Percentiles rank a stretch among this genome's conserved stretches.
These are phyloP conservation scores for Pachypeltis micranthus DNA, from an alignment of 1,140 invertebrate genomes.

Conservation along the genomic window DNA sequence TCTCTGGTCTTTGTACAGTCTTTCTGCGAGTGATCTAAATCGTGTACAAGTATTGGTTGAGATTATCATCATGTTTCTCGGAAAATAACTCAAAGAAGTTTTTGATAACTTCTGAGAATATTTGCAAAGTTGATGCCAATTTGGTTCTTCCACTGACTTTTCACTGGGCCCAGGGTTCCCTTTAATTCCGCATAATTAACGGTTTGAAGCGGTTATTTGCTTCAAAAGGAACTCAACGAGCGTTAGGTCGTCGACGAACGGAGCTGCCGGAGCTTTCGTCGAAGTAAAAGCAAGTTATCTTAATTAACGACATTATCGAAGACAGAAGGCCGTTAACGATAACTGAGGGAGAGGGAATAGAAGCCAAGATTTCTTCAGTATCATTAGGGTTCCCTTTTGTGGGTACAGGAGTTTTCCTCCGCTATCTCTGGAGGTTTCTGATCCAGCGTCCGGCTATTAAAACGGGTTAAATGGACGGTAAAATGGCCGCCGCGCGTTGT, in stretches of 20 bases:
- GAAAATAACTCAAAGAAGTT: no score
- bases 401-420: not conserved
- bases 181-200: slow-evolving; percentile 3
- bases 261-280: not conserved
- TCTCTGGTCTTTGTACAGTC: no score
- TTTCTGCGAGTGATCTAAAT: no score
- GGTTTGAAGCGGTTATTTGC: not conserved
- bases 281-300: slow-evolving; percentile 1
- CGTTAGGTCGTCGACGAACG: not conserved
- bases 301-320: slow-evolving; percentile 3
- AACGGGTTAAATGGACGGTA: no score
- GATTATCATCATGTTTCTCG: no score
- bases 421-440: not conserved
- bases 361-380: slow-evolving; percentile 1
- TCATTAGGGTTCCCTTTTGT: not conserved
- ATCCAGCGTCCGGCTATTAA: no score
- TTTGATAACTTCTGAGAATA: no score
- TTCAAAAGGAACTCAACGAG: not conserved
- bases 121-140: no score
- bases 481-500: no score
- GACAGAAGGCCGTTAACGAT: not conserved
- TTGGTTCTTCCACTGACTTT: no score
- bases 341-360: not conserved
- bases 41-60: no score
- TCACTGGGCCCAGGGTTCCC: no score